Conservation (phyloP, 2,888 invertebrate species). For the Trachelus iudaicus region DNA sequence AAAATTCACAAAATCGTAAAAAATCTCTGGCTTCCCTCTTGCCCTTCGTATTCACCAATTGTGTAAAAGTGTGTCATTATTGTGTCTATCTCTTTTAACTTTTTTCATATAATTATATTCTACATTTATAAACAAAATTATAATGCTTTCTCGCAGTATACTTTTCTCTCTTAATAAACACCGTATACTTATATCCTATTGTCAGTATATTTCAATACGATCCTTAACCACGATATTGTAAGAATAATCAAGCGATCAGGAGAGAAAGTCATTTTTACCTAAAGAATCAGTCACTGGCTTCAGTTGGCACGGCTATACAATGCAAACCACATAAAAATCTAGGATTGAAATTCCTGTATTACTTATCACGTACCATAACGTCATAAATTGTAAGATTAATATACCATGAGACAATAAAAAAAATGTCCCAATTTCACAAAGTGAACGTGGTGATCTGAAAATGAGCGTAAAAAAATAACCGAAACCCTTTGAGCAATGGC, state of each 20-base stretch:
- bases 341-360: neutral
- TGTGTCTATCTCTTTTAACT: too few relatives aligned
- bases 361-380: neutral
- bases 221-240: neutral
- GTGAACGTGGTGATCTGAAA: neutral
- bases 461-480: neutral
- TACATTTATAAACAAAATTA: too few relatives aligned
- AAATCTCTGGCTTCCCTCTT: too few relatives aligned
- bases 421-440: neutral
- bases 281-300: neutral
- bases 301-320: neutral
- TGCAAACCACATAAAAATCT: neutral
- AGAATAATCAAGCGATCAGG: neutral
- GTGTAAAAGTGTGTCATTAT: too few relatives aligned
- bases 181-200: neutral
- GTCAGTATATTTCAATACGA: neutral
- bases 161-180: neutral
- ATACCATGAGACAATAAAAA: neutral
- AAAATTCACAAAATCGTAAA: too few relatives aligned
- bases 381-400: neutral
- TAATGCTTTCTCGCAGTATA: too few relatives aligned
- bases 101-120: too few relatives aligned
- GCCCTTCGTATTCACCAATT: too few relatives aligned
- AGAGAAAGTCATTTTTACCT: neutral
- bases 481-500: constrained; percentile 17